Percentiles rank a stretch among this genome's conserved stretches.
These are phyloP conservation scores for Enteromius paludinosus DNA, from an alignment of 2,797 vertebrate genomes.

Conservation along the genomic window DNA sequence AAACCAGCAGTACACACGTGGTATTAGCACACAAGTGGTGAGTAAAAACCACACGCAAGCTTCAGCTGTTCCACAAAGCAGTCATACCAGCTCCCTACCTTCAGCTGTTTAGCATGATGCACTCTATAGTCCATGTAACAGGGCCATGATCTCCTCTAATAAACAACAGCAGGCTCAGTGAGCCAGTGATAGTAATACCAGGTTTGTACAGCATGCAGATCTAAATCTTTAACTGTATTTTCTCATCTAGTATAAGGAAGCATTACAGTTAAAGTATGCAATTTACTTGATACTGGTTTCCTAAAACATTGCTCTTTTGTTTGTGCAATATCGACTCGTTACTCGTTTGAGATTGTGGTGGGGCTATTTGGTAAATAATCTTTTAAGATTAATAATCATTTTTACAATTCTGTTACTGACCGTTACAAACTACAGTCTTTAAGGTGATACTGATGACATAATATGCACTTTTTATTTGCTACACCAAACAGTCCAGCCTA, in stretches of 20 bases:
- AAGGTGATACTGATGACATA: background rate
- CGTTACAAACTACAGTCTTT: background rate
- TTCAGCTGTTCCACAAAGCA: conserved; percentile 21
- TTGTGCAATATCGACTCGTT: background rate
- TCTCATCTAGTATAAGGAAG: background rate
- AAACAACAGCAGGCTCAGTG: conserved; percentile 48
- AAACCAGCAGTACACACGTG: conserved; percentile 1
- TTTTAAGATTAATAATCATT: conserved; percentile 13
- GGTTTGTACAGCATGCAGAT: background rate
- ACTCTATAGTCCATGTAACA: conserved; percentile 48
- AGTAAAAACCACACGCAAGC: conserved; percentile 30
- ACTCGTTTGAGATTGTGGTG: background rate
- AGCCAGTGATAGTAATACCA: conserved; percentile 17
- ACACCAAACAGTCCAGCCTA: background rate
- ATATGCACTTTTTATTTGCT: background rate
- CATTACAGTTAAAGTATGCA: background rate
- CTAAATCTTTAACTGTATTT: background rate
- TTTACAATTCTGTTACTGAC: background rate
- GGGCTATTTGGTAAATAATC: background rate
- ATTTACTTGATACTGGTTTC: background rate
- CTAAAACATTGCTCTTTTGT: background rate
- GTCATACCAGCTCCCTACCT: conserved; percentile 58
- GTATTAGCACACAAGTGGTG: conserved; percentile 26
- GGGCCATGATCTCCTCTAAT: conserved; percentile 49
- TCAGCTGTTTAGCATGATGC: conserved; percentile 47